Base-by-base conservation (phyloP, 2,888 invertebrate species). In the Cheilosia grossa region DNA sequence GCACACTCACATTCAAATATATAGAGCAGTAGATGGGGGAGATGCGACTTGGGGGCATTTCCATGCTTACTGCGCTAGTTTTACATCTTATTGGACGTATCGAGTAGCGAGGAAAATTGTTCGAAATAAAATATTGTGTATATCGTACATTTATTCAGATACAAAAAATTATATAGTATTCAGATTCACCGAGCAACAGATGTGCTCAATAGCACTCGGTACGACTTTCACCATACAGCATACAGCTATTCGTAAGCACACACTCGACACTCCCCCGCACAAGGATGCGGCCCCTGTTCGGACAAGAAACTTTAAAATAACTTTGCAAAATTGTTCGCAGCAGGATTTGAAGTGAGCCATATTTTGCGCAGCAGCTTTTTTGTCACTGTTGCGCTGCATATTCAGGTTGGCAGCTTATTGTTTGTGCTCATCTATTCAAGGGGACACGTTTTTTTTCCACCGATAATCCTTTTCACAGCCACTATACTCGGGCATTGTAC, bases 301-400 rank as follows among this genome's bases (percentile, higher is more conserved):
- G 59, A 44, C 51, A 70, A 77, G 72, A 82, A 82, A 82, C 64
- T 82, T 82, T 72, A 58, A 72, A 70, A 77, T 77, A 82, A 70
- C 64, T 77, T 70, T 70, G 58, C 17, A 42, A 47, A 72, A 77
- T 77, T 77, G 64, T 27, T 77, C 70, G 58, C 70, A 70, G 53
- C 64, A 70, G 81, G 42, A 75, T 81, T 81, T 81, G 54, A 69
- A 69, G 81, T 49, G 53, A 54, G 63, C 58, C 42, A 70, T 72
- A 82, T 77, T 70, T 82, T 44, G 58, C 59, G 51, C 27, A 61
- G 19, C 7, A 61, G 33, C 15, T 19, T 63, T 70, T 58, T 75
- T 69, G 37, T 64, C 33, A 19, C 24, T 56, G 5, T 40, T 30
- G 0, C 6, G 19, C 59, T 33, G 40, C 51, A 44, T 37, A 24